phyloP scores from a whole-genome alignment of 2,888 invertebrate species.

The Rhaphigaster nebulosa region DNA sequence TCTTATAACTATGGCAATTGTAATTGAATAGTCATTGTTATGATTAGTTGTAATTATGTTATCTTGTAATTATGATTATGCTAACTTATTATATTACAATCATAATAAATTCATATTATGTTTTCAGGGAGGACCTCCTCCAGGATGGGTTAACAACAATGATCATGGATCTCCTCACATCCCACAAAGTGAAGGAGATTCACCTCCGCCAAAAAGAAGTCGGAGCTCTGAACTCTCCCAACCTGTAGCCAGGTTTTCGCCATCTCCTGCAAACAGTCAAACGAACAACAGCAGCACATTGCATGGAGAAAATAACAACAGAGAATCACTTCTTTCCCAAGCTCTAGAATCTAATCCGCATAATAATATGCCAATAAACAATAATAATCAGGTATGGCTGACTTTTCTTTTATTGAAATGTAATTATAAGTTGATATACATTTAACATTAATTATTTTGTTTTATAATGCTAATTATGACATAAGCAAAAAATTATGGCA shows the following conservation, averaged over 20 bases:
- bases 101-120: background rate
- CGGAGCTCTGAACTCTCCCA: conserved; percentile 64
- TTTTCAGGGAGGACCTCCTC: conserved; percentile 53
- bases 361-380: conserved; percentile 63
- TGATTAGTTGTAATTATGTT: background rate
- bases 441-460: background rate
- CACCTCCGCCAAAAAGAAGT: conserved; percentile 66
- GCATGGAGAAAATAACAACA: conserved; percentile 59
- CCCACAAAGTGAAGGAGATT: conserved; percentile 58
- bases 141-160: conserved; percentile 54
- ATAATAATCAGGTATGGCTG: conserved; percentile 56
- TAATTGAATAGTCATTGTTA: background rate
- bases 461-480: background rate
- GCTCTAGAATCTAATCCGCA: conserved; percentile 76
- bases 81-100: background rate
- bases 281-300: conserved; percentile 59
- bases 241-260: conserved; percentile 61
- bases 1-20: background rate
- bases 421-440: background rate
- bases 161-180: conserved; percentile 55
- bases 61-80: background rate
- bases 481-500: background rate
- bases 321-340: conserved; percentile 79
- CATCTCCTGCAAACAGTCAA: conserved; percentile 64
- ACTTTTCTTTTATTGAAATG: background rate